phyloP scores from a whole-genome alignment of 1,140 invertebrate species.

The Archivesica marissinica region DNA sequence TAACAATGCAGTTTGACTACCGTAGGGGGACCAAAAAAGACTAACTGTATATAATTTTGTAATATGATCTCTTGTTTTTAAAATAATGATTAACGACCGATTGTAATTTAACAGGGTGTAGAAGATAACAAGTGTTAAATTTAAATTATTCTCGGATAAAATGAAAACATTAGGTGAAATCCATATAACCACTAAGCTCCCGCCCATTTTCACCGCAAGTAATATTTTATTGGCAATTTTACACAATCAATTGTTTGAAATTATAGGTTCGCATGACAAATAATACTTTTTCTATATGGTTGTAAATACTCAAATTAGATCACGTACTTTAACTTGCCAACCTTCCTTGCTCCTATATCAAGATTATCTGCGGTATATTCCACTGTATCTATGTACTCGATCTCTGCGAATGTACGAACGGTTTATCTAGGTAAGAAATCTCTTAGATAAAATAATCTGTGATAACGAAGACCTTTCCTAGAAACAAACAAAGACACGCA shows the following conservation, averaged over 20 bases:
- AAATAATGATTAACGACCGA: constrained; percentile 60
- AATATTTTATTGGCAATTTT: constrained; percentile 45
- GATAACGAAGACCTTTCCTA: neutral
- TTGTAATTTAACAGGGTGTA: constrained; percentile 18
- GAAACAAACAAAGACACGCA: neutral
- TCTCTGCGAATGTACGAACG: no score
- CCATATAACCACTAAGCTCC: neutral
- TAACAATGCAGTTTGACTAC: constrained; percentile 49
- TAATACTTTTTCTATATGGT: constrained; percentile 8
- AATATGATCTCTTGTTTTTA: constrained; percentile 50
- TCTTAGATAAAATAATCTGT: neutral
- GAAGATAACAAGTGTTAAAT: constrained; percentile 59
- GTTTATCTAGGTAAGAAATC: constrained; percentile 21
- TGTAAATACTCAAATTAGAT: constrained; percentile 39
- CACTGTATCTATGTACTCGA: no score
- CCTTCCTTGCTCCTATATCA: constrained; percentile 39
- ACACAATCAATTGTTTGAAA: constrained; percentile 34
- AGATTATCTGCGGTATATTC: constrained; percentile 31
- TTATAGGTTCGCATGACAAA: constrained; percentile 49
- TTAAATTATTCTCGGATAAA: constrained; percentile 38
- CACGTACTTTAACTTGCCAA: constrained; percentile 44
- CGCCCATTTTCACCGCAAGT: constrained; percentile 41
- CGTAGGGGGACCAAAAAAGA: constrained; percentile 44
- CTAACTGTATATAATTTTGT: constrained; percentile 48
- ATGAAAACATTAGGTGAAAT: neutral